Evolutionary conservation across 2,888 invertebrate genomes (phyloP).

Genomic region (Synanthedon formicaeformis): DNA sequence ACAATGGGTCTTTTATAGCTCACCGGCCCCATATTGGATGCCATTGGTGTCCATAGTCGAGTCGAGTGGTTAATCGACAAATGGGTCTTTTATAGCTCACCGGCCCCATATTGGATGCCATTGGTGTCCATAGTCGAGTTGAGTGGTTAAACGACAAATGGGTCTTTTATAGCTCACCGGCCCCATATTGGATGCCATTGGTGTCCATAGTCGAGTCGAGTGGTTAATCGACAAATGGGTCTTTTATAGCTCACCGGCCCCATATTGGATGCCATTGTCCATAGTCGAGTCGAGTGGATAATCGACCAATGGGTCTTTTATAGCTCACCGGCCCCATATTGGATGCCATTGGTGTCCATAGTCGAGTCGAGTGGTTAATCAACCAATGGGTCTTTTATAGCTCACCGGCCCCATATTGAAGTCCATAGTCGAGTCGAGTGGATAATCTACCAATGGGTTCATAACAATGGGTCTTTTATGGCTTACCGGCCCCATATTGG

Average conservation of each 20-base stretch:
- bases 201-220: constrained; percentile 18
- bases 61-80: not conserved
- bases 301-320: not conserved
- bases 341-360: constrained; percentile 13
- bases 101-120: constrained; percentile 55
- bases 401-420: too few relatives aligned
- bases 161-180: too few relatives aligned
- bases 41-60: constrained; percentile 34
- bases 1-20: constrained; percentile 9
- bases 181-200: too few relatives aligned
- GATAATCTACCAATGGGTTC: not conserved
- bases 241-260: constrained; percentile 37
- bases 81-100: constrained; percentile 20
- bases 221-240: not conserved
- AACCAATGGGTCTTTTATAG: too few relatives aligned
- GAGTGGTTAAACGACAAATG: not conserved
- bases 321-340: constrained; percentile 52
- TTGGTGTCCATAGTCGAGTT: constrained; percentile 25
- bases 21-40: constrained; percentile 55
- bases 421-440: not conserved
- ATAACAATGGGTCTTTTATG: not conserved
- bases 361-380: not conserved
- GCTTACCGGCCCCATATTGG: constrained; percentile 54
- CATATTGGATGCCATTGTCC: constrained; percentile 32
- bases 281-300: not conserved